Evolutionary conservation across 1,140 invertebrate species (phyloP), one percentile per base, ranked within the genome.

Genomic region (Aphis gossypii): DNA sequence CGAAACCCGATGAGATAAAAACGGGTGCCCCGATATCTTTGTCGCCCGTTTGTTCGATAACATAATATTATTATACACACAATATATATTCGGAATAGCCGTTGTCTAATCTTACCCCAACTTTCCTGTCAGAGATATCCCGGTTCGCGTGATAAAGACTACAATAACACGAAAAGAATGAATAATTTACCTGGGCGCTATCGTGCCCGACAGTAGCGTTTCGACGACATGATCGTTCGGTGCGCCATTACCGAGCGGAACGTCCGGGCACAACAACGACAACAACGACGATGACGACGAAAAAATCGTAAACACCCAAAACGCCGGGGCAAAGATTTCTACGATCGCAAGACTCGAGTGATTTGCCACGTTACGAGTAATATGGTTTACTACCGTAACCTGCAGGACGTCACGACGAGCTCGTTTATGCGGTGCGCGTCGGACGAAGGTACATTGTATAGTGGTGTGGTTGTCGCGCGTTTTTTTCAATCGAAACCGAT

Each of bases 61-160:
- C 41, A 60, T 30, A 83, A 83, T 83, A 41, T 41, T 83, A 83
- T 38, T 83, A 83, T 41, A 83, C 18, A 83, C 82, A 41, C 8
- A n/a, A 76, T 76, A 83, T 68, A 68, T 83, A 83, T 68, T 68
- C 90, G 68, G 90, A 51, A 92, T 83, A 83, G 91, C 91, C 91
- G 91, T 92, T 92, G 91, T 92, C 91, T 92, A 92, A 92, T 92
- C 91, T 92, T 83, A 92, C 91, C 91, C 91, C 91, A 51, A 92
- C 91, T 92, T 92, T 92, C 89, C 89, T n/a, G 90, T 92, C 90
- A 35, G n/a, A 44, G 76, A 83, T 83, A 83, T 92, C 76, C 91
- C 91, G 44, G 83, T 83, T 48, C 46, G 76, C 68, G 68, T 51
- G 91, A 83, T 83, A 92, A 92, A 92, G 44, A 68, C 44, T 46